Conservation (phyloP, 2,113 vertebrate species). For the Hyperoodon ampullatus region DNA sequence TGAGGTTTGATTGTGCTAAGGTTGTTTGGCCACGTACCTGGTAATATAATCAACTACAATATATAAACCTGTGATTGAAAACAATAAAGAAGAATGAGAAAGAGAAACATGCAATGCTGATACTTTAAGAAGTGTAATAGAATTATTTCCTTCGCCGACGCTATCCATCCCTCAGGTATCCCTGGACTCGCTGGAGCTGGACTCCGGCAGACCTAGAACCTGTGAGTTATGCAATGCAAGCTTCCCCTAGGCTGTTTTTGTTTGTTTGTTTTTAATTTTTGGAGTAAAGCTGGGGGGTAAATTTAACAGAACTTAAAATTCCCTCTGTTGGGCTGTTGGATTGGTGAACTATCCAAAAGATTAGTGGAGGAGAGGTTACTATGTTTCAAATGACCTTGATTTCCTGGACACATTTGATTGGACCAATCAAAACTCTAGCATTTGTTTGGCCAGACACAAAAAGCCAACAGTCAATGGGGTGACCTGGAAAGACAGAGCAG, state of each 20-base stretch:
- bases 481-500: background rate
- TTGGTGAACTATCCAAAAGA: background rate
- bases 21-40: no score
- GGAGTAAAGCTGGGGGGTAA: background rate
- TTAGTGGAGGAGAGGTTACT: background rate
- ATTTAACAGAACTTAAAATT: constrained; percentile 14
- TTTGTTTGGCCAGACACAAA: background rate
- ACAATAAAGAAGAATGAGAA: no score
- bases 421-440: background rate
- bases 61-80: no score
- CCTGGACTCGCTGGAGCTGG: no score
- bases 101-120: no score
- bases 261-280: background rate
- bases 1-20: no score
- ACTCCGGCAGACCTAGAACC: background rate
- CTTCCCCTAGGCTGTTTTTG: background rate
- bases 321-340: background rate
- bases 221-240: background rate
- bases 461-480: background rate
- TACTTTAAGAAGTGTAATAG: no score
- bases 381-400: background rate
- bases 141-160: no score
- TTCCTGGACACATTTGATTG: background rate
- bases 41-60: no score
- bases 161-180: no score